These are phyloP conservation scores for Ornithorhynchus anatinus DNA, from an alignment of 2,113 vertebrate species.

Conservation along the genomic window DNA sequence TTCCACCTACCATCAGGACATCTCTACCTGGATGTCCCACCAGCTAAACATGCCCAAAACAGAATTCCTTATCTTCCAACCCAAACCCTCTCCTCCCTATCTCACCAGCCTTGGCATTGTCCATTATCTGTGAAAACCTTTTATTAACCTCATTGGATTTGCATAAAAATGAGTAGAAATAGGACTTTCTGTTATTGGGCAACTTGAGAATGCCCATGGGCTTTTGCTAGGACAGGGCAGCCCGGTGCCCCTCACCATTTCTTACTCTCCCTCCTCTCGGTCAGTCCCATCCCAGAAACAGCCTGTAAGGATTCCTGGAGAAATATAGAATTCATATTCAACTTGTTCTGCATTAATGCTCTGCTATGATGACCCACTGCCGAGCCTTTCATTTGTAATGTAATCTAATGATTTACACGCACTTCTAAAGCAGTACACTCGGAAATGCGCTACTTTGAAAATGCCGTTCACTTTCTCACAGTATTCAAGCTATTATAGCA, in stretches of 20 bases:
- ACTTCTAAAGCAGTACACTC: constrained; percentile 57
- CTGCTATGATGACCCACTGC: constrained; percentile 52
- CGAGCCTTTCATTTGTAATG: constrained; percentile 69
- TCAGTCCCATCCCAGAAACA: constrained; percentile 14
- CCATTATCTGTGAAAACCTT: no score
- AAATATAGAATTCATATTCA: constrained; percentile 33
- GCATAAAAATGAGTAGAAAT: no score
- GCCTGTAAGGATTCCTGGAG: constrained; percentile 29
- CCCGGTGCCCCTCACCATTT: background rate
- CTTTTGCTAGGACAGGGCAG: no score
- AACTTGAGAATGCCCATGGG: no score
- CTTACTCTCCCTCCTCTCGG: constrained; percentile 6
- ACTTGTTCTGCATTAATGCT: constrained; percentile 33
- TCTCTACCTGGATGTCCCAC: no score
- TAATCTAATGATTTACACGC: constrained; percentile 74
- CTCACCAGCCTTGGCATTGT: no score
- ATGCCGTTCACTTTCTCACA: constrained; percentile 57
- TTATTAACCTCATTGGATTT: no score
- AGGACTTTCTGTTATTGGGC: no score
- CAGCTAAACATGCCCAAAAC: no score
- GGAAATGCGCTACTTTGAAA: constrained; percentile 60
- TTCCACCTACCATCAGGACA: no score
- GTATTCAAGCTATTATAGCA: constrained; percentile 67
- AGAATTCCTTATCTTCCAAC: no score
- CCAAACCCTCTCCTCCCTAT: no score